phyloP scores from a whole-genome alignment of 2,113 vertebrate genomes.

The Ochotona princeps region DNA sequence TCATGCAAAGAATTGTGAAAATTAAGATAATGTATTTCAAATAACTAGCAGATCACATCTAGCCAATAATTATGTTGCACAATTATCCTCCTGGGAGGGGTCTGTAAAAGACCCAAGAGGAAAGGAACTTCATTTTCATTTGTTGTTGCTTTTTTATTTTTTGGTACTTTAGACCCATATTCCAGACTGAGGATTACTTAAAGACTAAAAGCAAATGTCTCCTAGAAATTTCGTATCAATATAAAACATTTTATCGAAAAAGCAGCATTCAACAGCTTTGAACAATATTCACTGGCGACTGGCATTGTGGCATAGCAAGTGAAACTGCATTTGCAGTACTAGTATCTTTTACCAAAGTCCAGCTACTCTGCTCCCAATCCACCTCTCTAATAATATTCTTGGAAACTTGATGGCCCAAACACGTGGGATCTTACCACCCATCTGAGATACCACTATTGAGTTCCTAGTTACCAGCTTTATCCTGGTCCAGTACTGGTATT shows the following conservation, averaged over 20 bases:
- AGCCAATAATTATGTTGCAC: background rate
- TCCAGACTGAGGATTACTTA: background rate
- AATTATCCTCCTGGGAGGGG: background rate
- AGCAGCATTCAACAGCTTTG: background rate
- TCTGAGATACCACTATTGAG: too few relatives aligned
- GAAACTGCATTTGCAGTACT: too few relatives aligned
- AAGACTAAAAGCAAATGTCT: background rate
- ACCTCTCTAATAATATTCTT: too few relatives aligned
- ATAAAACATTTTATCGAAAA: background rate
- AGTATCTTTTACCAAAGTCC: too few relatives aligned
- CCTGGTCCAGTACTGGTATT: too few relatives aligned
- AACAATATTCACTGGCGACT: background rate
- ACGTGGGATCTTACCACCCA: too few relatives aligned
- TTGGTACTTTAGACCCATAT: background rate
- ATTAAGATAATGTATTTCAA: slow-evolving; percentile 28
- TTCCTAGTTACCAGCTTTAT: too few relatives aligned
- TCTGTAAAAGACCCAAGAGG: background rate
- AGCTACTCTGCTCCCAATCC: too few relatives aligned
- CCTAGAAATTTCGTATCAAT: background rate
- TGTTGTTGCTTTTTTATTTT: background rate
- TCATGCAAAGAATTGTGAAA: background rate
- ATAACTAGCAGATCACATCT: background rate
- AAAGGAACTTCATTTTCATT: background rate
- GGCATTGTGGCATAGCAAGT: too few relatives aligned
- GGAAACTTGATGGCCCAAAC: too few relatives aligned